Conservation (phyloP, 35 echinoderm and acorn worm species). For the Ophioderma brevispina region DNA sequence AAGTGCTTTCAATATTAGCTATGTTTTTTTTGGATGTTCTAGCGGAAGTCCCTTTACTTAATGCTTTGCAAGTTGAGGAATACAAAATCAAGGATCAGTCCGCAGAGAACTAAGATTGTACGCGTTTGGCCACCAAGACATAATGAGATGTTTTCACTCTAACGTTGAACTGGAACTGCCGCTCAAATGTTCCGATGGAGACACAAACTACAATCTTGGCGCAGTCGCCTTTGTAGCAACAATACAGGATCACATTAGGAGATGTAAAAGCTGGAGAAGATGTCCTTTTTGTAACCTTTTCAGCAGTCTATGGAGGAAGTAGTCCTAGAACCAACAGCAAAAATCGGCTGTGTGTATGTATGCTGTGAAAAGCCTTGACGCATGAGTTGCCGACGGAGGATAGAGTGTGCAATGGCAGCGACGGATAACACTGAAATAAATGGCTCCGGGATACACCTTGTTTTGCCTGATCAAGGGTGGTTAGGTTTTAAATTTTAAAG, state of each 20-base stretch:
- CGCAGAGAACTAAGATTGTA: constrained; percentile 71
- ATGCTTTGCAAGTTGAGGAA: constrained; percentile 61
- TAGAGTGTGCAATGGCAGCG: constrained; percentile 30
- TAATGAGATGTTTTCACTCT: background rate
- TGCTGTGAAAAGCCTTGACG: constrained; percentile 49
- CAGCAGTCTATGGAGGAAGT: background rate
- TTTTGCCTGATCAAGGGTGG: background rate
- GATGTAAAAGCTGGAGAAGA: constrained; percentile 30
- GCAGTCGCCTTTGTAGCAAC: constrained; percentile 63
- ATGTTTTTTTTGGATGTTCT: constrained; percentile 80
- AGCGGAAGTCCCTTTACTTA: constrained; percentile 71
- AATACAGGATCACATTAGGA: constrained; percentile 34
- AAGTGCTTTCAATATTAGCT: constrained; percentile 69
- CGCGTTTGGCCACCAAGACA: constrained; percentile 69
- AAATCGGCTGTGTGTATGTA: constrained; percentile 93
- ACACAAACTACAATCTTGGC: constrained; percentile 68
- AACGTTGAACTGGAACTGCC: constrained; percentile 40
- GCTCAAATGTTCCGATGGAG: constrained; percentile 36
- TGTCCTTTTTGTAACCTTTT: constrained; percentile 79
- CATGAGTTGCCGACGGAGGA: constrained; percentile 52
- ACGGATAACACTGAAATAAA: constrained; percentile 34
- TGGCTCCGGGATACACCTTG: constrained; percentile 7
- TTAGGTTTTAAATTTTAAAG: background rate
- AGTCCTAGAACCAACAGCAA: constrained; percentile 44
- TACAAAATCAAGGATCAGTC: background rate